Evolutionary conservation across 2,888 invertebrate genomes (phyloP), one percentile per base, ranked within the genome.

Genomic region (Alcis repandata): DNA sequence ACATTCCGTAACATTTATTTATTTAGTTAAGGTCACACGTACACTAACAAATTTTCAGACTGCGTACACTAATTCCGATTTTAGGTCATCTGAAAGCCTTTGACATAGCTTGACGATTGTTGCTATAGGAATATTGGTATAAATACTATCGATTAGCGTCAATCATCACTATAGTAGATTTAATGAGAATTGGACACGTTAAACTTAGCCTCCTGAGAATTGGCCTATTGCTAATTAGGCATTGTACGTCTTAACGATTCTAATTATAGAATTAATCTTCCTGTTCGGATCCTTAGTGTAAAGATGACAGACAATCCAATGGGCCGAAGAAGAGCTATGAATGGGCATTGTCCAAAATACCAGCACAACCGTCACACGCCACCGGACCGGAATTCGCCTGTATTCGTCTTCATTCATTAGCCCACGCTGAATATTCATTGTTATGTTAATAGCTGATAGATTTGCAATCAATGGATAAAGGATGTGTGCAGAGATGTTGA

Each of bases 361-460:
- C 45, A 60, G 60, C 40, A 65, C 64, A 57, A 45, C 32, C 59
- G 65, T 60, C 60, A 65, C 65, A 60, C 56, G 43, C 57, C 38
- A 46, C 13, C 33, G 65, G 19, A 13, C 32, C n/a, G 51, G 64
- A 56, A 59, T 64, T 54, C 54, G 48, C 54, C 48, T 49, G 20
- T 38, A 41, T 63, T 63, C 51, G 32, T 52, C 53, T 40, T 57
- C 46, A 59, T 56, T 64, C 54, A 64, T 59, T 64, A 59, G n/a
- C 17, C 3, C 33, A 41, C 38, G 20, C n/a, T 53, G 59, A 65
- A 60, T 65, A 65, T 60, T 65, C 65, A 65, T 60, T 60, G 57
- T 51, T 57, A 57, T 65, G 65, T 60, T 51, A 60, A 65, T 64
- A 9, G 1, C 15, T 33, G 41, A 48, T 59, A 53, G 40, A 22